Evolutionary conservation across 1,140 invertebrate species (phyloP), one percentile per base, ranked within the genome.

Genomic region (Manduca sexta): DNA sequence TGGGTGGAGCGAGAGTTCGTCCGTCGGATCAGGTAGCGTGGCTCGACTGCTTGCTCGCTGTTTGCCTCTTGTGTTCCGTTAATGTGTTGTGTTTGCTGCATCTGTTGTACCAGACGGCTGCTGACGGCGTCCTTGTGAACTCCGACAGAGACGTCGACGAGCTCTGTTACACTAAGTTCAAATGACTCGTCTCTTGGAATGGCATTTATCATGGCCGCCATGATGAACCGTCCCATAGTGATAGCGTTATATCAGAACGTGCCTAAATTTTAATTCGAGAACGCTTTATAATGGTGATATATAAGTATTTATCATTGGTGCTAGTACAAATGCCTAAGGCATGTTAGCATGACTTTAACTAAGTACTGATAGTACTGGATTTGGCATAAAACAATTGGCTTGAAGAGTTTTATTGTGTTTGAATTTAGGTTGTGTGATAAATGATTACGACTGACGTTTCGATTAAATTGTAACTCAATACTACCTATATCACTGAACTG

Each of bases 11-110:
- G 62, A 58, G 83, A 43, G 76, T 76, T 82, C 77, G 79, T 76
- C 70, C 77, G 76, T 83, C 72, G 60, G 71, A 77, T 69, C 81
- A 86, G 84, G 86, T 86, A 86, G 82, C 78, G 76, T 86, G 84
- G 84, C 67, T 86, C 58, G 84, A 87, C 71, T 86, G 84, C 78
- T 81, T 87, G 74, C 76, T 87, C 70, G 84, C 83, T 75, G 69
- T 86, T 55, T 86, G 79, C 65, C 77, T 87, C 15, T 75, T 87
- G 65, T 86, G 86, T 64, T 87, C 86, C 46, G 65, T 87, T 64
- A 85, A 86, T 82, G 69, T 86, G 55, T 66, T 86, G 49, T 87
- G 84, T 75, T 83, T 86, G 46, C 57, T 87, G 75, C 81, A 84
- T 84, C 78, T 87, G 38, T 60, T 80, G 51, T 87, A 87, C 51